Base-by-base conservation (phyloP, 2,113 vertebrate genomes). In the Muscicapa adusta region DNA sequence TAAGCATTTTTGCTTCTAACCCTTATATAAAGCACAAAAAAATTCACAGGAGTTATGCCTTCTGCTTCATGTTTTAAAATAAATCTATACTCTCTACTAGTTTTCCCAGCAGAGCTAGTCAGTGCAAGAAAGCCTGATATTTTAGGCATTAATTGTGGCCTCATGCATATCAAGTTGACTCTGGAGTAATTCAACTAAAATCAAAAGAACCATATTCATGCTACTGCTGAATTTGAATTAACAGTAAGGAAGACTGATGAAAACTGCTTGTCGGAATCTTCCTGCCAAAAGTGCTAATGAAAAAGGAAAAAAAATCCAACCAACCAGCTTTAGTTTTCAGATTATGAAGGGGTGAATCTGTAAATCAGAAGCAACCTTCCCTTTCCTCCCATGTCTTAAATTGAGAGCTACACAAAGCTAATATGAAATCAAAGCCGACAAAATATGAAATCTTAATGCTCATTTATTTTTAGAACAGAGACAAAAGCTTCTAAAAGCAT, bases 111-210 rank as follows among this genome's bases (percentile, higher is more conserved):
- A 88, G 88, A 83, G 51, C 11, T 33, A 81, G 68, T 26, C 31
- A 63, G 33, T 60, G 40, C 34, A 36, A 92, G 91, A 86, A 89
- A 78, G 14, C 8, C 57, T 65, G 48, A 56, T 42, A 89, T 50
- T 92, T 89, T 58, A 68, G 73, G 73, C 74, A 82, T 54, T 22
- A 74, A 42, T 60, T 51, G 68, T 61, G 63, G 48, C 57, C 43
- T 77, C 56, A 48, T 19, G 47, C 18, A 33, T 75, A 89, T 67
- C 50, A 57, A 74, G 42, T 63, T 77, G 51, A 89, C 73, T 81
- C 34, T 86, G 36, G 53, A 88, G 47, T 87, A 93, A 89, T 74
- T 79, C 42, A 86, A 40, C 28, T 56, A 63, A 93, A 95, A 92
- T 80, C 53, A 57, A 85, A 93, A 74, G 91, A 85, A 72, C 42